phyloP scores from a whole-genome alignment of 1,140 invertebrate genomes.

The Rhagoletis zephyria region DNA sequence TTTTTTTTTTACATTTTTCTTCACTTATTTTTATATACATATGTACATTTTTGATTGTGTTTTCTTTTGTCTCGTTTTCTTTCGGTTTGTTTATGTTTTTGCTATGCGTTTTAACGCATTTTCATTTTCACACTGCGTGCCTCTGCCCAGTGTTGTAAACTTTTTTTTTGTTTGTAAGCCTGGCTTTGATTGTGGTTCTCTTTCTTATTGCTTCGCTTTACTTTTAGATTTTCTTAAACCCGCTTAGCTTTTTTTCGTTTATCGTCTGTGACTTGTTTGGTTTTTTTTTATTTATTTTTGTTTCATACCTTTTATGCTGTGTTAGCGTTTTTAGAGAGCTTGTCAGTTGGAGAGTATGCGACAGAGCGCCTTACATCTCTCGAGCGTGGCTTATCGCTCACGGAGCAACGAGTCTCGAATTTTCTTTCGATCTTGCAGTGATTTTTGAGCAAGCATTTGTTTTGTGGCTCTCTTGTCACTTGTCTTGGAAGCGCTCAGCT shows the following conservation, averaged over 20 bases:
- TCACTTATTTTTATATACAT: slow-evolving; percentile 29
- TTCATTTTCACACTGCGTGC: not conserved
- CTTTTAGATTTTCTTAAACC: too few relatives aligned
- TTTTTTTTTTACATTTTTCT: slow-evolving; percentile 32
- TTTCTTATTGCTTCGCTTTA: not conserved
- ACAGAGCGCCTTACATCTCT: not conserved
- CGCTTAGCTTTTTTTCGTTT: not conserved
- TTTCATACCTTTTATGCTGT: slow-evolving; percentile 7
- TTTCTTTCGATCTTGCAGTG: not conserved
- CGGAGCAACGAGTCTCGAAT: slow-evolving; percentile 28
- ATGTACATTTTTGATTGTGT: slow-evolving; percentile 33
- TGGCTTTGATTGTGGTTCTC: not conserved
- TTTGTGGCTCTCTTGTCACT: not conserved
- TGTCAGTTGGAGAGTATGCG: not conserved
- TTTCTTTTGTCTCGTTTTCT: slow-evolving; percentile 42
- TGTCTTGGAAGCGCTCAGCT: too few relatives aligned
- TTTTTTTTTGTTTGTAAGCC: too few relatives aligned
- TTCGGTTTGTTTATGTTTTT: slow-evolving; percentile 44
- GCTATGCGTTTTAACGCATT: not conserved
- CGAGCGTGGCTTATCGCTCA: not conserved
- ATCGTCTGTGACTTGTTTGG: not conserved
- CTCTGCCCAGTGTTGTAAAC: too few relatives aligned
- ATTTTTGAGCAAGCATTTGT: not conserved
- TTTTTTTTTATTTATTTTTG: not conserved
- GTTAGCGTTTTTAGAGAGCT: slow-evolving; percentile 30